Conservation (phyloP, 2,888 invertebrate genomes). For the Eudasyphora cyanicolor region DNA sequence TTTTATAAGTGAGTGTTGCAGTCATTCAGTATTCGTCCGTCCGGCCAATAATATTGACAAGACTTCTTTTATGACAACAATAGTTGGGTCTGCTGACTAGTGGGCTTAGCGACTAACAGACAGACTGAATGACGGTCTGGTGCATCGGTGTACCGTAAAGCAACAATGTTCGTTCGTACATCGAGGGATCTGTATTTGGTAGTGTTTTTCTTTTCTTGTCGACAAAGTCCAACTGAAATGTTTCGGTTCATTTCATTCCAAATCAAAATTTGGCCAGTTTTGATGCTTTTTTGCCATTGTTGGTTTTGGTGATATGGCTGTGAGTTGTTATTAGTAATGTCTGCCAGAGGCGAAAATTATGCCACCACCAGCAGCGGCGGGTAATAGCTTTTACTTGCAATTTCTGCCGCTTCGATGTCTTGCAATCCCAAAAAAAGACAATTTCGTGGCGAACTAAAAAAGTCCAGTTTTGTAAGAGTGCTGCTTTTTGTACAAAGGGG, state of each 20-base stretch:
- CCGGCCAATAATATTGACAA: conserved; percentile 28
- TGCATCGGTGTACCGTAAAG: too few species aligned
- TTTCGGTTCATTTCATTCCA: conserved; percentile 7
- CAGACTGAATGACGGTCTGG: not conserved
- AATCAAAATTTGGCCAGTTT: not conserved
- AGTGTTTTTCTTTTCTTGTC: not conserved
- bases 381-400: conserved; percentile 50
- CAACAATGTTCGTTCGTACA: conserved; percentile 8
- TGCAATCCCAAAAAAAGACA: conserved; percentile 10
- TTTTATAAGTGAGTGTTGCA: conserved; percentile 45
- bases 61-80: conserved; percentile 20
- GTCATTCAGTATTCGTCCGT: not conserved
- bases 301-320: conserved; percentile 19
- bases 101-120: conserved; percentile 9
- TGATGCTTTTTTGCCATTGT: not conserved
- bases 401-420: conserved; percentile 12
- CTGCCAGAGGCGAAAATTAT: conserved; percentile 46
- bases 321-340: conserved; percentile 41
- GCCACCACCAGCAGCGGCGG: conserved; percentile 34
- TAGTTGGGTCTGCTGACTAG: conserved; percentile 9
- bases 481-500: conserved; percentile 4
- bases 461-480: conserved; percentile 54
- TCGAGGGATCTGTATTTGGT: not conserved
- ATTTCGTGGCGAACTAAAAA: conserved; percentile 42
- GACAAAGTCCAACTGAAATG: conserved; percentile 25